These are phyloP conservation scores for Biston betularia DNA, from an alignment of 2,888 invertebrate species.

Conservation along the genomic window DNA sequence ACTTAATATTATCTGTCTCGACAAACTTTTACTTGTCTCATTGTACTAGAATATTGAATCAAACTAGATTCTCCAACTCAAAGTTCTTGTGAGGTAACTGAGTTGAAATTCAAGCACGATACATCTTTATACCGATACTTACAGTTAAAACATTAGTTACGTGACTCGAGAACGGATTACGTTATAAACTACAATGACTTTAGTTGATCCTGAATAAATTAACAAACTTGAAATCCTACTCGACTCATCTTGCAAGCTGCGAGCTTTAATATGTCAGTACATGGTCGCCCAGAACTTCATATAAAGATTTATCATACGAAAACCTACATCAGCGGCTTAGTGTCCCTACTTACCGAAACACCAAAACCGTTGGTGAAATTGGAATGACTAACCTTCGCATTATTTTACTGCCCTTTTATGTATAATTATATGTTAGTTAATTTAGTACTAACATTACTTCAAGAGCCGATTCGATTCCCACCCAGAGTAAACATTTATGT, in stretches of 20 bases:
- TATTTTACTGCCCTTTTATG: no score
- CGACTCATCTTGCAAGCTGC: conserved; percentile 12
- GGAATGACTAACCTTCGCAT: no score
- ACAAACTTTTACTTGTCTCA: background rate
- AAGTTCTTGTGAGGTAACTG: conserved; percentile 41
- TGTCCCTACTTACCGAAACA: background rate
- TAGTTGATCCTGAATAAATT: conserved; percentile 32
- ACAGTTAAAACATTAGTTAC: conserved; percentile 30
- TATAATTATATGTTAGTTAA: no score
- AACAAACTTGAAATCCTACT: conserved; percentile 24
- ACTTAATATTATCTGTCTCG: background rate
- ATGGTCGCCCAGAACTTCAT: conserved; percentile 7
- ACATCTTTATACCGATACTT: conserved; percentile 35
- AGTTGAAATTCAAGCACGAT: conserved; percentile 43
- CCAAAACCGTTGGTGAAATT: background rate
- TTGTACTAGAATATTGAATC: conserved; percentile 4
- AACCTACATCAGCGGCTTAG: conserved; percentile 5
- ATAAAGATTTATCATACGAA: conserved; percentile 4
- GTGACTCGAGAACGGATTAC: conserved; percentile 36
- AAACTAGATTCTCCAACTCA: conserved; percentile 37
- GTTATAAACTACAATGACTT: conserved; percentile 36
- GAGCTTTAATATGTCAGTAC: conserved; percentile 5
- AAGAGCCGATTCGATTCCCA: no score
- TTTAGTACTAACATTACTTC: no score
- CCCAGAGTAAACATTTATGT: no score